phyloP scores from a whole-genome alignment of 2,888 invertebrate genomes.

The Mellilla xanthometata region DNA sequence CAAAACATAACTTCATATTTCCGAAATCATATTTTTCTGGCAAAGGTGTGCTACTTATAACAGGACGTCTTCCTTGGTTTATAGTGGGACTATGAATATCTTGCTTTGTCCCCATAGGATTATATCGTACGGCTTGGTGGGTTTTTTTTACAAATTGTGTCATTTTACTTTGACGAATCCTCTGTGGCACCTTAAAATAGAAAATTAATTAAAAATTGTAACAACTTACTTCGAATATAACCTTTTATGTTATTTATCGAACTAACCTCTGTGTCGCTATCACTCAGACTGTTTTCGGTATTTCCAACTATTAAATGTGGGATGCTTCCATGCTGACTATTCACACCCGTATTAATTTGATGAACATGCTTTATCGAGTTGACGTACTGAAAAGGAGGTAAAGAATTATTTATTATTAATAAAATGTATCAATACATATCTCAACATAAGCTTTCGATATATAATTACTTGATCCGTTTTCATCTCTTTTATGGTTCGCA shows the following conservation, averaged over 20 bases:
- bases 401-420: background rate
- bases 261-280: constrained; percentile 40
- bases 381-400: constrained; percentile 24
- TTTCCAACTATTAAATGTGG: constrained; percentile 32
- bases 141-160: constrained; percentile 9
- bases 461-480: constrained; percentile 46
- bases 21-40: constrained; percentile 31
- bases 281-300: constrained; percentile 37
- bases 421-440: too few relatives aligned
- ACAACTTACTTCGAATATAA: too few relatives aligned
- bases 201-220: background rate
- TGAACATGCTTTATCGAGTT: constrained; percentile 10
- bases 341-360: constrained; percentile 12
- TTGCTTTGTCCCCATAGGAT: constrained; percentile 8
- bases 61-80: constrained; percentile 33
- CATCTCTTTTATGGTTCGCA: constrained; percentile 56
- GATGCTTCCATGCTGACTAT: constrained; percentile 18
- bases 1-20: constrained; percentile 36
- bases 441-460: too few relatives aligned
- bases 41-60: constrained; percentile 49
- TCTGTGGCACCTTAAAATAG: constrained; percentile 12
- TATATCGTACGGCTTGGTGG: constrained; percentile 9
- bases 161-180: constrained; percentile 8
- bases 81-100: constrained; percentile 9
- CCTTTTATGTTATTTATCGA: background rate